A percentile compares a stretch with the other conserved stretches of the same genome.
phyloP scores from a whole-genome alignment of 2,113 vertebrate species.

The Nibea albiflora region DNA sequence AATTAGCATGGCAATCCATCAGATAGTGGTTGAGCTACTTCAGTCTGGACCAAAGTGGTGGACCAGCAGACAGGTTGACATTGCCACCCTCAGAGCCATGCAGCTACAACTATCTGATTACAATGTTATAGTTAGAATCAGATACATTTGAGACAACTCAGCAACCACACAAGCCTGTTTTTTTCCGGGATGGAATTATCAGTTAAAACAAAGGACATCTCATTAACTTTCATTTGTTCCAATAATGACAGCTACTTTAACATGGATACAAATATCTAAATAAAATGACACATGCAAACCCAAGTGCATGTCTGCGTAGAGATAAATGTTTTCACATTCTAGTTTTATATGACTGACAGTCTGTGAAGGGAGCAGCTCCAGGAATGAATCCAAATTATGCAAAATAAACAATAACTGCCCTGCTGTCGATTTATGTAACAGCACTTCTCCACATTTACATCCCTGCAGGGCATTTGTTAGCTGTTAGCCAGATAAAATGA shows the following conservation, averaged over 20 bases:
- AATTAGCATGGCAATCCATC: too few species aligned
- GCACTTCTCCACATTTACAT: conserved; percentile 27
- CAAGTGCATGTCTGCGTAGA: not conserved
- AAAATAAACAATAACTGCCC: conserved; percentile 32
- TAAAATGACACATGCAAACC: not conserved
- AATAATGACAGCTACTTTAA: too few species aligned
- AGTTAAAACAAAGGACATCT: too few species aligned
- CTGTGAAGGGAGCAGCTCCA: not conserved
- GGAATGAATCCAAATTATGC: conserved; percentile 10
- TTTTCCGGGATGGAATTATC: too few species aligned
- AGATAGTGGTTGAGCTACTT: not conserved
- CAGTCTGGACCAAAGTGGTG: not conserved
- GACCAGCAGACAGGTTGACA: not conserved
- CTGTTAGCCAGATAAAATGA: conserved; percentile 12
- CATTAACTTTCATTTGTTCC: too few species aligned
- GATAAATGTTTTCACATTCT: not conserved
- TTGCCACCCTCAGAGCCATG: too few species aligned
- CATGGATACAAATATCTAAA: not conserved
- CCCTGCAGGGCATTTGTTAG: conserved; percentile 30
- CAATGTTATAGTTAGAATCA: too few species aligned
- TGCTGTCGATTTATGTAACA: conserved; percentile 10
- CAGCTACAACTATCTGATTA: too few species aligned
- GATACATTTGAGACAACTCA: too few species aligned
- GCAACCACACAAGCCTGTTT: too few species aligned
- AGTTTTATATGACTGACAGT: not conserved